A percentile compares a stretch with the other conserved stretches of the same genome.
These are phyloP conservation scores for Mirounga angustirostris DNA, from an alignment of 2,113 vertebrate species.

Conservation along the genomic window DNA sequence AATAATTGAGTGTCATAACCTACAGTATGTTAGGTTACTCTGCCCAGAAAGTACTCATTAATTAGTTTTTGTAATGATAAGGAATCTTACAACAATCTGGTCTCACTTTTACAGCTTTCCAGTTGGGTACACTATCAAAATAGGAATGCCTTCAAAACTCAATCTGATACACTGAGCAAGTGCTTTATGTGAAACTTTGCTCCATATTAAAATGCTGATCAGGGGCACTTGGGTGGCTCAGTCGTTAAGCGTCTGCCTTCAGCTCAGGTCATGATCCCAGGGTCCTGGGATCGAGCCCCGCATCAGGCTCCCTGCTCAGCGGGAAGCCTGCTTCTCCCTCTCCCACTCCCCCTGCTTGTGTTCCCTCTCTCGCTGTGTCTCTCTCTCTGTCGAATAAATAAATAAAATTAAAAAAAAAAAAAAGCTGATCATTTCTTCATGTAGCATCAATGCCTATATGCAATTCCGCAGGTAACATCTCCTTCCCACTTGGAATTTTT, in stretches of 20 bases:
- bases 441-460: not conserved
- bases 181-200: not conserved
- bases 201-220: not conserved
- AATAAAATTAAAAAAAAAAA: too few species aligned
- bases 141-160: not conserved
- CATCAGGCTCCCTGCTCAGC: too few species aligned
- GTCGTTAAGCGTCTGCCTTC: too few species aligned
- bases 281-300: too few species aligned
- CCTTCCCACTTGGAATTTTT: not conserved
- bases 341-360: too few species aligned
- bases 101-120: not conserved
- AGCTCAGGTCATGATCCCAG: too few species aligned
- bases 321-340: too few species aligned
- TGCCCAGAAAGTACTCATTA: not conserved
- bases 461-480: not conserved
- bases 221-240: too few species aligned
- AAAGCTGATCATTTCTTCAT: not conserved
- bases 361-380: too few species aligned
- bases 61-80: not conserved
- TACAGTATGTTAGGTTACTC: not conserved
- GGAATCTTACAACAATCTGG: not conserved
- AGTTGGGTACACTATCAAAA: not conserved
- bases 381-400: too few species aligned
- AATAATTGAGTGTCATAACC: not conserved
- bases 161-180: not conserved